phyloP scores from a whole-genome alignment of 2,888 invertebrate genomes.

The Himalopsyche anomala region DNA sequence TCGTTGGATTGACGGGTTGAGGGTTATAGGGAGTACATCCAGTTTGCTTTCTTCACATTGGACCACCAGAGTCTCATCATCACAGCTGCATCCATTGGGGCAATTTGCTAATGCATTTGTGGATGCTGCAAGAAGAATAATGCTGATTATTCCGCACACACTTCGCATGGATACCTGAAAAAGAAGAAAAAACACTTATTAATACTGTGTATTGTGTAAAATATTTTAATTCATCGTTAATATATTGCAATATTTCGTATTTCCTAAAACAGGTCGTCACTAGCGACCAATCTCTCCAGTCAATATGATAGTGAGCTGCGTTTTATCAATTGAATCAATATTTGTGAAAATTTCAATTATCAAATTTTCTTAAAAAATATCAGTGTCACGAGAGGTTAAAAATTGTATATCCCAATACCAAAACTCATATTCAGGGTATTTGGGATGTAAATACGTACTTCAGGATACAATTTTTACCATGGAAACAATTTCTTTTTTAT shows the following conservation, averaged over 20 bases:
- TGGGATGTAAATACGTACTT: slow-evolving; percentile 38
- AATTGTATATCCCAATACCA: too few species aligned
- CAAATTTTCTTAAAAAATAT: too few species aligned
- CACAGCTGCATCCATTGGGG: slow-evolving; percentile 91
- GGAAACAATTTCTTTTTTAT: too few species aligned
- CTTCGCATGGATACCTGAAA: slow-evolving; percentile 66
- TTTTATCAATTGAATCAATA: too few species aligned
- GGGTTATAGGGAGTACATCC: slow-evolving; percentile 92
- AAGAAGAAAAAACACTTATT: slow-evolving; percentile 37
- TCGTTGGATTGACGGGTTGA: slow-evolving; percentile 93
- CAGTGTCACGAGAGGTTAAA: too few species aligned
- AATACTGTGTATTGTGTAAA: background rate
- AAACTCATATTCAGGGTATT: slow-evolving; percentile 40
- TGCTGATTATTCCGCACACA: slow-evolving; percentile 68
- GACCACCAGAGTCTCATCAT: slow-evolving; percentile 92
- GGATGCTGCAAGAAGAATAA: slow-evolving; percentile 68
- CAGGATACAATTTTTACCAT: background rate
- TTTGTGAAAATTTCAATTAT: too few species aligned
- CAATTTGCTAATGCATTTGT: slow-evolving; percentile 84
- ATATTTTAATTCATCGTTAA: background rate
- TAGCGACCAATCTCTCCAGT: too few species aligned
- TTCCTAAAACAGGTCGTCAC: too few species aligned
- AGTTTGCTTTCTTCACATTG: slow-evolving; percentile 90
- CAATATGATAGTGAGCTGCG: too few species aligned
- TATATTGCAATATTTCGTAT: too few species aligned